These are phyloP conservation scores for Lumbricus terrestris DNA, from an alignment of 2,888 invertebrate genomes.

Conservation along the genomic window DNA sequence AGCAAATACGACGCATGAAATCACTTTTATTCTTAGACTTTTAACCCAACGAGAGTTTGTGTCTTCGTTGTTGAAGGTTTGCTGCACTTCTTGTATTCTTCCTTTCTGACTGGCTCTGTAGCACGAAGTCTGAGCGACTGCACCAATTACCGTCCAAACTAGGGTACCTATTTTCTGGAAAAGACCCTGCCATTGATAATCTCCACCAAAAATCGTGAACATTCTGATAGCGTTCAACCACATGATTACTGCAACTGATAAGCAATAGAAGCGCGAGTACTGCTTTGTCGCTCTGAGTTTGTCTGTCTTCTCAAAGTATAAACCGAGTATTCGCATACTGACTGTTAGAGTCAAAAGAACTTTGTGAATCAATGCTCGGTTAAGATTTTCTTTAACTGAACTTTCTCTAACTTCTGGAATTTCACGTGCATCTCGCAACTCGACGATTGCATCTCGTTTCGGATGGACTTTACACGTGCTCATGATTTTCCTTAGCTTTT, in stretches of 20 bases:
- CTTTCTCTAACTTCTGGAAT: not conserved
- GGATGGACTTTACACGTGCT: not conserved
- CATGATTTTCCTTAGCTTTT: not conserved
- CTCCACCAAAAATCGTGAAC: not conserved
- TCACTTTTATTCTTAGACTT: not conserved
- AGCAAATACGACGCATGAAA: not conserved
- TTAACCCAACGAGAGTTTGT: not conserved
- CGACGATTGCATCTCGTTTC: not conserved
- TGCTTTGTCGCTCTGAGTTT: not conserved
- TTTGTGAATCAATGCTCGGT: not conserved
- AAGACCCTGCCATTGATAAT: not conserved
- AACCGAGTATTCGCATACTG: not conserved
- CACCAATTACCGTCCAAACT: not conserved
- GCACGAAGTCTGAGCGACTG: not conserved
- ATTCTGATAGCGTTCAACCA: not conserved
- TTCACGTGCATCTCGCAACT: not conserved
- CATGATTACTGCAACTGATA: not conserved
- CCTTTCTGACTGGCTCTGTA: not conserved
- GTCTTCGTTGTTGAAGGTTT: not conserved
- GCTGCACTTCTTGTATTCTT: not conserved
- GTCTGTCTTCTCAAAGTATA: not conserved
- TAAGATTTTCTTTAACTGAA: not conserved
- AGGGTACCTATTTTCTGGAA: not conserved
- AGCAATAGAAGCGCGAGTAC: not conserved
- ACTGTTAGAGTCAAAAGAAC: not conserved